Percentiles rank a stretch among this genome's conserved stretches.
Conservation (phyloP, 2,888 invertebrate species). For the Scaptomyza polygonia region DNA sequence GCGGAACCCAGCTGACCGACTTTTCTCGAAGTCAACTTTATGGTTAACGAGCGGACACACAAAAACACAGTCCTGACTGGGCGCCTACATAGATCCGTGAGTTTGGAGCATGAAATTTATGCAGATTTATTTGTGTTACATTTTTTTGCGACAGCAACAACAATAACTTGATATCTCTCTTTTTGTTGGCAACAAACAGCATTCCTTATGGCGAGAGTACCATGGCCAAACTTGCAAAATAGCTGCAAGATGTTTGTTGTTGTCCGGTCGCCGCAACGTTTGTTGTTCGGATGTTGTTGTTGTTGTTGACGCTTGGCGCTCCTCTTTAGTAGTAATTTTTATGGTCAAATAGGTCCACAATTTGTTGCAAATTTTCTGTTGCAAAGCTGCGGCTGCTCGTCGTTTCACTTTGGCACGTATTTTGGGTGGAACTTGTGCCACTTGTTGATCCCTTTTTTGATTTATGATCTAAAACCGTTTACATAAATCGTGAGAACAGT, state of each 20-base stretch:
- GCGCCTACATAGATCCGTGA: constrained; percentile 40
- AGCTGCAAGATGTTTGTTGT: constrained; percentile 44
- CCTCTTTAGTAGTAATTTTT: constrained; percentile 46
- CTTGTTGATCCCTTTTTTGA: constrained; percentile 24
- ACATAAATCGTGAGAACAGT: constrained; percentile 20
- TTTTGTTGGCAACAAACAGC: constrained; percentile 53
- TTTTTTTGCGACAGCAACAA: constrained; percentile 46
- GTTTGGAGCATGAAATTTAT: constrained; percentile 54
- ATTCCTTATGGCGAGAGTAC: constrained; percentile 62
- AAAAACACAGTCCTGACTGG: constrained; percentile 27
- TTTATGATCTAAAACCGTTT: constrained; percentile 1
- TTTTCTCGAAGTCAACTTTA: constrained; percentile 33
- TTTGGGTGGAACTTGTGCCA: constrained; percentile 22
- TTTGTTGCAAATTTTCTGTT: constrained; percentile 48
- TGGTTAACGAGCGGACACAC: constrained; percentile 50
- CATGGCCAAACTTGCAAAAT: constrained; percentile 58
- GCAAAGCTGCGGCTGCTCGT: constrained; percentile 19
- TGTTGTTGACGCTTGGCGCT: constrained; percentile 21
- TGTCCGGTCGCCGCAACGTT: constrained; percentile 13
- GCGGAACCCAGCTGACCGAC: constrained; percentile 45
- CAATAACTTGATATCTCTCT: constrained; percentile 60
- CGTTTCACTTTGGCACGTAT: constrained; percentile 58
- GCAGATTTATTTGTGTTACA: constrained; percentile 77
- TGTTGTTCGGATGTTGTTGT: constrained; percentile 21
- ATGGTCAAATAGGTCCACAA: constrained; percentile 68